Conservation (phyloP, 2,113 vertebrate genomes). For the Microcebus griseorufus region DNA sequence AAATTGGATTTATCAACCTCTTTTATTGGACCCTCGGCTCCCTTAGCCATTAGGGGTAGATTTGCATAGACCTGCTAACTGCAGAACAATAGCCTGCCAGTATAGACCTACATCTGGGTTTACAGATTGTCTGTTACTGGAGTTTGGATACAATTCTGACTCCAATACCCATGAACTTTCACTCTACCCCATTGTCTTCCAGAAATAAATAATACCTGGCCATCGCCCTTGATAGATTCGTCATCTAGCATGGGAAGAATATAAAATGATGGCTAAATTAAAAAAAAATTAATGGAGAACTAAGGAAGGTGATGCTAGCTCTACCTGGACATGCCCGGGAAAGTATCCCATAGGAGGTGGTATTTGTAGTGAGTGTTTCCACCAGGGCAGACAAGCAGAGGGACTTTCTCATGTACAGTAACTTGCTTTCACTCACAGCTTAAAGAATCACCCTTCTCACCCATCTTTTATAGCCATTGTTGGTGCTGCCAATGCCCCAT, state of each 20-base stretch:
- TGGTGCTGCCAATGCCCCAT: neutral
- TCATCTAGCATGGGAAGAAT: neutral
- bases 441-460: neutral
- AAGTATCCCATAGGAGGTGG: neutral
- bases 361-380: neutral
- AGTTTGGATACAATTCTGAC: neutral
- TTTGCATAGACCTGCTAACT: neutral
- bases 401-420: neutral
- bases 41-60: neutral
- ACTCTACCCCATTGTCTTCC: neutral
- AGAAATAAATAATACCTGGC: neutral
- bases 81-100: neutral
- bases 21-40: neutral
- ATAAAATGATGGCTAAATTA: neutral
- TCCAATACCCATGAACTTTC: neutral
- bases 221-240: neutral
- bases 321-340: neutral
- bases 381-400: neutral
- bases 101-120: neutral
- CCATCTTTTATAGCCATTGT: neutral
- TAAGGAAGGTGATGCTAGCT: neutral
- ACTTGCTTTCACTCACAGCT: neutral
- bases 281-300: neutral
- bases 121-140: neutral
- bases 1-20: neutral